Evolutionary conservation across 2,888 invertebrate species (phyloP).

Genomic region (Napeogenes inachia): DNA sequence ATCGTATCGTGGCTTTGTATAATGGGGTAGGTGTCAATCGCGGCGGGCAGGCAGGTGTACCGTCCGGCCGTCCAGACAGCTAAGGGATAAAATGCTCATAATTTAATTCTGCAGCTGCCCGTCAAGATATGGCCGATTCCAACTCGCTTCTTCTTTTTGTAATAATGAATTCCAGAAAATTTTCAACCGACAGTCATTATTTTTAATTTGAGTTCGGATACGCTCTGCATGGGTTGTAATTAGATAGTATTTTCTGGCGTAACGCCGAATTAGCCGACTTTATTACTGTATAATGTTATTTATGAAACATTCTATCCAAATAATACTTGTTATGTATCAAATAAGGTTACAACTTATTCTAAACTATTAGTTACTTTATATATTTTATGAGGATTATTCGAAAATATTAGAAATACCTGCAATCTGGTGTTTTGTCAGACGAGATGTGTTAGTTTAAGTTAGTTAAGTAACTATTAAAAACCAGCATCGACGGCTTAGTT

Average conservation of each 20-base stretch:
- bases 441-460: too few relatives aligned
- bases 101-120: constrained; percentile 75
- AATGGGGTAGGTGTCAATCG: constrained; percentile 76
- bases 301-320: too few relatives aligned
- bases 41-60: constrained; percentile 71
- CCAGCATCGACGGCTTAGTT: too few relatives aligned
- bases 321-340: too few relatives aligned
- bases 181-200: constrained; percentile 59
- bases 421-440: too few relatives aligned
- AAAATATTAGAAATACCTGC: too few relatives aligned
- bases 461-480: too few relatives aligned
- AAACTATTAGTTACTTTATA: too few relatives aligned
- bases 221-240: constrained; percentile 45
- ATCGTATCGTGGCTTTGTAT: constrained; percentile 55
- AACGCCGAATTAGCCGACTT: constrained; percentile 34
- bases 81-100: constrained; percentile 72
- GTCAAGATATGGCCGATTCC: constrained; percentile 66
- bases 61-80: constrained; percentile 40
- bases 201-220: constrained; percentile 55
- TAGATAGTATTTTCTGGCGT: constrained; percentile 40
- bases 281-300: constrained; percentile 15
- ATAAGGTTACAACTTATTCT: too few relatives aligned
- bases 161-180: constrained; percentile 60
- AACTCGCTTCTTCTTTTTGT: constrained; percentile 61
- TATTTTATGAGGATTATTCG: too few relatives aligned